Conservation (phyloP, 2,797 vertebrate genomes). For the Sus cebifrons region DNA sequence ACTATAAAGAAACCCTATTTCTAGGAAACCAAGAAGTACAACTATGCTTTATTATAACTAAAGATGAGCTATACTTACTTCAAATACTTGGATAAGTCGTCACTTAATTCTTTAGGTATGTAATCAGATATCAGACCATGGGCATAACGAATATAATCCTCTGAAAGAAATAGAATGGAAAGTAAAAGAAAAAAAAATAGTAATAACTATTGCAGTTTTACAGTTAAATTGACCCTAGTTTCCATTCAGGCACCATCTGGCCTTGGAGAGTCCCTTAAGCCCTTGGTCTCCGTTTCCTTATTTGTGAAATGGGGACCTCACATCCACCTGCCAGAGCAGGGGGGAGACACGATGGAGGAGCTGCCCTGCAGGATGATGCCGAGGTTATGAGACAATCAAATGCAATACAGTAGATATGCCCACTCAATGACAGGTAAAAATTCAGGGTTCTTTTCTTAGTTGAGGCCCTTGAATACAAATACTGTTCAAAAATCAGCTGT, state of each 20-base stretch:
- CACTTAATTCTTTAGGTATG: slow-evolving; percentile 94
- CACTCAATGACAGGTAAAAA: slow-evolving; percentile 9
- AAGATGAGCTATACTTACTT: slow-evolving; percentile 91
- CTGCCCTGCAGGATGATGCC: neutral
- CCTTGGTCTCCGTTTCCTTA: neutral
- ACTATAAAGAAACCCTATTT: slow-evolving; percentile 16
- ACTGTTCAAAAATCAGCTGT: slow-evolving; percentile 28
- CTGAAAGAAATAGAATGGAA: slow-evolving; percentile 87
- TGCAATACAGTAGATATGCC: neutral
- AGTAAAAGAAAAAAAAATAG: slow-evolving; percentile 76
- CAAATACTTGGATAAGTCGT: slow-evolving; percentile 93
- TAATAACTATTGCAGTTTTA: slow-evolving; percentile 48
- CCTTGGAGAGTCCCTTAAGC: slow-evolving; percentile 18
- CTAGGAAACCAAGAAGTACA: neutral
- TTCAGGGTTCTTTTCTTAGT: slow-evolving; percentile 29
- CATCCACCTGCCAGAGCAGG: neutral
- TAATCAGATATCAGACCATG: slow-evolving; percentile 98
- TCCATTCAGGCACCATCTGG: neutral
- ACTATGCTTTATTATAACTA: neutral
- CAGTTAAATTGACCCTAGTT: slow-evolving; percentile 33
- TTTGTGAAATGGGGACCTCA: neutral
- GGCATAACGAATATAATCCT: slow-evolving; percentile 96
- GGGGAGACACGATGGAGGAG: neutral
- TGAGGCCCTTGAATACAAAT: neutral
- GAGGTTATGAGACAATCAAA: neutral